phyloP scores from a whole-genome alignment of 2,888 invertebrate genomes.

The Charanyca ferruginea region DNA sequence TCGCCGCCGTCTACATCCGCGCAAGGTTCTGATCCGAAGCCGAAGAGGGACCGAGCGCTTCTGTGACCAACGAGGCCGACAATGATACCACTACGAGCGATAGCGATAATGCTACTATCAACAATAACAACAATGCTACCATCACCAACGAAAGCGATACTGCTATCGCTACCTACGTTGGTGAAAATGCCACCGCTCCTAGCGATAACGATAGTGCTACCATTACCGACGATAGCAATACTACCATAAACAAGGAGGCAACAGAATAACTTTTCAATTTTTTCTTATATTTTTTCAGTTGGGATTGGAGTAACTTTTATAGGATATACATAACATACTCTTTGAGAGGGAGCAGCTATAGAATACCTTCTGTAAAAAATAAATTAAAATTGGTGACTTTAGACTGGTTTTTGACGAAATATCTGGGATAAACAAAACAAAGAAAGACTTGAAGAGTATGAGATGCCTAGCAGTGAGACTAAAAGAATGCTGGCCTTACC shows the following conservation, averaged over 20 bases:
- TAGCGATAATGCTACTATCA: neutral
- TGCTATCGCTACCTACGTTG: neutral
- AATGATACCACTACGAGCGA: neutral
- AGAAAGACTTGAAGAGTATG: neutral
- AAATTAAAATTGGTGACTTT: neutral
- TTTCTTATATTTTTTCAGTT: neutral
- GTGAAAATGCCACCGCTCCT: neutral
- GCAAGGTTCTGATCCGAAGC: conserved; percentile 94
- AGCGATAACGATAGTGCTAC: neutral
- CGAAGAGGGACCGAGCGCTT: neutral
- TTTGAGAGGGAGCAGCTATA: neutral
- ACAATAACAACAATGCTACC: neutral
- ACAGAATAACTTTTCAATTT: conserved; percentile 13
- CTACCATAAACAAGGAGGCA: conserved; percentile 4
- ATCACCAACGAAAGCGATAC: neutral
- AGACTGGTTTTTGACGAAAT: neutral
- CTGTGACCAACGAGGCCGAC: neutral
- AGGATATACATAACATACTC: neutral
- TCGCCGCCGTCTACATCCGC: conserved; percentile 97
- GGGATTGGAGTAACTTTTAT: conserved; percentile 24
- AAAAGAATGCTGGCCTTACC: neutral
- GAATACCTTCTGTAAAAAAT: neutral
- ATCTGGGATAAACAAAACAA: neutral
- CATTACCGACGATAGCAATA: neutral
- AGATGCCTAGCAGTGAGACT: neutral